Evolutionary conservation across 2,888 invertebrate species (phyloP), one percentile per base, ranked within the genome.

Genomic region (Automeris io): DNA sequence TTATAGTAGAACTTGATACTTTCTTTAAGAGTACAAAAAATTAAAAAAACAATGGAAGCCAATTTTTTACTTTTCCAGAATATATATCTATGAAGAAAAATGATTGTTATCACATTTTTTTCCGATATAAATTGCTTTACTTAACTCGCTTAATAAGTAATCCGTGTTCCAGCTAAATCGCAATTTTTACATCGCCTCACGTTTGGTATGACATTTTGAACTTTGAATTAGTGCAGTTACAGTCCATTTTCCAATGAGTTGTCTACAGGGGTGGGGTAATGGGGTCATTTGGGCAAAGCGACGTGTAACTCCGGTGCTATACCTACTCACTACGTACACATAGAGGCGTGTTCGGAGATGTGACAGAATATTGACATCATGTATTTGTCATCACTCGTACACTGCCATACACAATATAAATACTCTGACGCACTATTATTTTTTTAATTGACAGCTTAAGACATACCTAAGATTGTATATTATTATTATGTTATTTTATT

Each of bases 251-350:
- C 40, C 42, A 44, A 35, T 39, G 39, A 47, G 47, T 51, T 65
- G 13, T 16, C n/a, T 21, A 22, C 34, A 63, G 70, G 76, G 73
- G 71, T 66, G 70, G 73, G 61, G 66, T 76, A 79, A 79, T 77
- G 68, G 69, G 73, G 72, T 77, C 72, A 76, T 79, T 78, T 73
- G 67, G 70, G 63, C 70, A 68, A 57, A 64, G 66, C 52, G 74
- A 72, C 70, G 76, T 79, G 75, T 76, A 69, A 73, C 62, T 62
- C 26, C 12, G 36, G 34, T 21, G 33, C 16, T 29, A 29, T 29
- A 29, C 29, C 26, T 39, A 39, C 39, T 26, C 33, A 21, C 33
- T 54, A 56, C 54, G 51, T 66, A 64, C 61, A 61, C 57, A 61
- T 65, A 62, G 62, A 75, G 65, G 69, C 73, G 68, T 71, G 69